phyloP scores from a whole-genome alignment of 2,888 invertebrate species.

The Pinctada fucata region DNA sequence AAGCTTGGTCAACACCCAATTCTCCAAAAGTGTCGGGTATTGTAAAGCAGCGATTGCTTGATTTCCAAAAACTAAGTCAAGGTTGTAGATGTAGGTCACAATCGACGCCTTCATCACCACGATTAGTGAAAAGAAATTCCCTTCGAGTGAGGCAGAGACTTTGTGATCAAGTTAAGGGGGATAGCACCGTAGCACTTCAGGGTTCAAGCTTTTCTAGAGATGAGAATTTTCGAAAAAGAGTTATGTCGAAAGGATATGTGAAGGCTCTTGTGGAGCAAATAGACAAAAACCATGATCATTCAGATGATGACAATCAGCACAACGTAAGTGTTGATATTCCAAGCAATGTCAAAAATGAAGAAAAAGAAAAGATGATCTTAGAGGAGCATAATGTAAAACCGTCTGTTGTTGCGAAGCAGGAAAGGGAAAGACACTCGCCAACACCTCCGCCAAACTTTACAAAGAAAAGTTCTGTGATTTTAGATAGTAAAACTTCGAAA shows the following conservation, averaged over 20 bases:
- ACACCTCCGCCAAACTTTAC: not conserved
- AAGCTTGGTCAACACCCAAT: constrained; percentile 56
- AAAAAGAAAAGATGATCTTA: constrained; percentile 10
- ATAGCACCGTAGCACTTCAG: constrained; percentile 6
- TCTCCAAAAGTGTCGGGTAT: constrained; percentile 63
- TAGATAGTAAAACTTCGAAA: not conserved
- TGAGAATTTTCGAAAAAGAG: constrained; percentile 30
- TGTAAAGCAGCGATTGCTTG: constrained; percentile 57
- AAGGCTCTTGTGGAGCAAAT: constrained; percentile 61
- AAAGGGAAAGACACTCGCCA: constrained; percentile 21
- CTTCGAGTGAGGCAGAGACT: constrained; percentile 12
- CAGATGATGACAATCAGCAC: constrained; percentile 3
- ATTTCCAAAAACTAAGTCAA: constrained; percentile 52
- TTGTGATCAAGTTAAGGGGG: constrained; percentile 18
- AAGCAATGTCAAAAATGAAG: constrained; percentile 15
- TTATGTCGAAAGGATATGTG: constrained; percentile 63
- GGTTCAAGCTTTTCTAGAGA: constrained; percentile 37
- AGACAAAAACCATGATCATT: constrained; percentile 35
- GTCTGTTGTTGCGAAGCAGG: constrained; percentile 13
- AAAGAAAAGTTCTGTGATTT: not conserved
- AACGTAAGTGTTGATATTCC: constrained; percentile 18
- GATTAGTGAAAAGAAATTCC: constrained; percentile 20
- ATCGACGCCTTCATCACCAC: constrained; percentile 45
- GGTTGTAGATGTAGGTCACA: constrained; percentile 20
- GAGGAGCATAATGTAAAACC: constrained; percentile 16